Percentiles rank a stretch among this genome's conserved stretches.
Conservation (phyloP, 2,113 vertebrate genomes). For the Cinclus mexicanus region DNA sequence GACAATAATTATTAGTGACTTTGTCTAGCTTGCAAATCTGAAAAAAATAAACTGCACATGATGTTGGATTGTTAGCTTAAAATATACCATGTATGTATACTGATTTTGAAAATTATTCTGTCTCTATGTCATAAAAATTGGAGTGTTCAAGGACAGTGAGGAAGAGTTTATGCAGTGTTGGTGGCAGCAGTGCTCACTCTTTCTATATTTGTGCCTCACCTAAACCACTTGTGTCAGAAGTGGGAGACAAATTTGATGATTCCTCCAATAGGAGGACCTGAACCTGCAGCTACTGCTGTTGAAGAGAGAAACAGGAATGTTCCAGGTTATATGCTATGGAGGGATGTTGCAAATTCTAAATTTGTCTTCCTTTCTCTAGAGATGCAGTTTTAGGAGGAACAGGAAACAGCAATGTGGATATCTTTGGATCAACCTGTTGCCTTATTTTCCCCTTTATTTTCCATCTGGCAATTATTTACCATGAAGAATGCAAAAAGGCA, state of each 20-base stretch:
- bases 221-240: background rate
- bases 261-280: background rate
- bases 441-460: background rate
- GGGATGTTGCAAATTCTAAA: background rate
- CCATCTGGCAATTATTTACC: background rate
- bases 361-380: background rate
- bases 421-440: background rate
- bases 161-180: background rate
- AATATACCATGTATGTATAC: background rate
- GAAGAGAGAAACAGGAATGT: background rate
- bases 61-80: background rate
- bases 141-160: background rate
- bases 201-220: background rate
- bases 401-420: accelerated
- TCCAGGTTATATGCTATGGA: background rate
- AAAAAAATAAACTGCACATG: background rate
- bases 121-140: background rate
- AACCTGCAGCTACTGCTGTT: background rate
- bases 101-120: background rate
- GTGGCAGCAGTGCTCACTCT: background rate
- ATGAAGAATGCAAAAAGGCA: background rate
- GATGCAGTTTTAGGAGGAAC: background rate
- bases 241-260: background rate
- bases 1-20: background rate
- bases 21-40: background rate